These are phyloP conservation scores for Anguilla obscura DNA, from an alignment of 2,797 vertebrate genomes.

Conservation along the genomic window DNA sequence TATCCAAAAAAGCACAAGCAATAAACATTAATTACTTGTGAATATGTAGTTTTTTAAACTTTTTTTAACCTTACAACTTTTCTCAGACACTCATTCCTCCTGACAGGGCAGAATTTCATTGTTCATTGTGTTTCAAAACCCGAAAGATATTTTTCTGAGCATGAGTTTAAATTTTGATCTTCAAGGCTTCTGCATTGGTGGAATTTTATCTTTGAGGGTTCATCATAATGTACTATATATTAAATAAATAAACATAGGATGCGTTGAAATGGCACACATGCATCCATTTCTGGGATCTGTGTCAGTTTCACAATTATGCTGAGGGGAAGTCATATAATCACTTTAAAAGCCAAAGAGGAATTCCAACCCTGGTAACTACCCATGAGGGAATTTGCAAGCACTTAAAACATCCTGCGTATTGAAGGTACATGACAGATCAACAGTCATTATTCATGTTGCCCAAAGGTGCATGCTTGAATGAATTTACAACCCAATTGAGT, in stretches of 20 bases:
- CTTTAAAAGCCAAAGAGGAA: not conserved
- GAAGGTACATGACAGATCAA: not conserved
- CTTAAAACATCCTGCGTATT: not conserved
- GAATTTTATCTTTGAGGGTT: too few relatives aligned
- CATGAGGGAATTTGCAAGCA: not conserved
- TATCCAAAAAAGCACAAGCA: too few relatives aligned
- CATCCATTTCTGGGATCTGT: not conserved
- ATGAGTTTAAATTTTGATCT: too few relatives aligned
- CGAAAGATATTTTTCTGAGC: too few relatives aligned
- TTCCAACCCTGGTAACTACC: not conserved
- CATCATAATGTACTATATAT: too few relatives aligned
- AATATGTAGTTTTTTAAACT: too few relatives aligned
- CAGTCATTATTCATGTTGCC: not conserved
- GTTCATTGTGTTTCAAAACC: too few relatives aligned
- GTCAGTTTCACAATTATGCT: not conserved
- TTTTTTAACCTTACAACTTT: too few relatives aligned
- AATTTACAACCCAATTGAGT: not conserved
- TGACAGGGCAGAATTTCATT: too few relatives aligned
- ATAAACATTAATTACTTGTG: too few relatives aligned
- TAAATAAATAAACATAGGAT: not conserved
- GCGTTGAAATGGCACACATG: not conserved
- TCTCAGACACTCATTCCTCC: too few relatives aligned
- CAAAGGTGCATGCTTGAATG: not conserved
- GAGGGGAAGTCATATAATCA: not conserved
- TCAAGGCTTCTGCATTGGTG: too few relatives aligned